Conservation (phyloP, 2,888 invertebrate species). For the Julus scandinavius region DNA sequence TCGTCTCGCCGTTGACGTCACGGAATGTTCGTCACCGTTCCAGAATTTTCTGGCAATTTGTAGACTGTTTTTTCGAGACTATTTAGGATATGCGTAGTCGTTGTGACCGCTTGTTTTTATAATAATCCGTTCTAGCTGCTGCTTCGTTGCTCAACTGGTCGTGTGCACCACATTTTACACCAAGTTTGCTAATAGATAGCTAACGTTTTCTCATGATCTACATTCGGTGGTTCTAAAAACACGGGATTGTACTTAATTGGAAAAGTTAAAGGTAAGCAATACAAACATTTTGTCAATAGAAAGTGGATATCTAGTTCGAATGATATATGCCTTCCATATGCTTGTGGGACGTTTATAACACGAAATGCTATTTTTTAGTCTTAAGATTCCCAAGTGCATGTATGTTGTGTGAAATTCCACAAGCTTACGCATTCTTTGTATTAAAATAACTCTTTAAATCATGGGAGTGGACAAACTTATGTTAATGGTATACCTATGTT, state of each 20-base stretch:
- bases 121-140: not conserved
- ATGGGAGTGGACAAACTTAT: not conserved
- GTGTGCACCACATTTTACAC: not conserved
- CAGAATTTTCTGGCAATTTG: conserved; percentile 43
- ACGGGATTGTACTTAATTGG: not conserved
- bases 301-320: not conserved
- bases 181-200: not conserved
- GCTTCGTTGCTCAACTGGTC: not conserved
- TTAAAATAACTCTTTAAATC: too few relatives aligned
- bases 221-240: not conserved
- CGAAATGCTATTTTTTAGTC: not conserved
- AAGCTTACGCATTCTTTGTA: too few relatives aligned
- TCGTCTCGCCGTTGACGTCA: not conserved
- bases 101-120: not conserved
- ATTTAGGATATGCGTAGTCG: conserved; percentile 22
- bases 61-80: conserved; percentile 5
- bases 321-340: not conserved
- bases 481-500: not conserved
- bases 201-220: not conserved
- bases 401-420: too few relatives aligned
- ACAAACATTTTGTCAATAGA: not conserved
- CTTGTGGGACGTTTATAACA: not conserved
- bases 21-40: conserved; percentile 30
- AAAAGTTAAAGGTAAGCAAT: conserved; percentile 1
- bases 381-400: too few relatives aligned